Evolutionary conservation across 2,888 invertebrate species (phyloP).

Genomic region (Laspeyria flexula): DNA sequence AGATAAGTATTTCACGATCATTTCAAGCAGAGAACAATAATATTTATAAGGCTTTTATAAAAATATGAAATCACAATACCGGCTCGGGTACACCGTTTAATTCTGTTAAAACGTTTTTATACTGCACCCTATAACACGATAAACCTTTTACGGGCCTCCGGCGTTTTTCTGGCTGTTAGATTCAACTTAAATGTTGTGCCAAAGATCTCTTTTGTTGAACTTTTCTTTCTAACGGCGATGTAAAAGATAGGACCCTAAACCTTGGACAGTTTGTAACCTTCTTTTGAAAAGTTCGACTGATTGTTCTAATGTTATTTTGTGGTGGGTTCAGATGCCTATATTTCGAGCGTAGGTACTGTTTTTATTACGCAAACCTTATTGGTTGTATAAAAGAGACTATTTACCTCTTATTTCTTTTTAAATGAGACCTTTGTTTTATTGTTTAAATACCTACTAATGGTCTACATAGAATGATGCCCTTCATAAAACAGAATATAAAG

Average conservation of each 20-base stretch:
- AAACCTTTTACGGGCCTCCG: constrained; percentile 45
- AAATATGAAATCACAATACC: constrained; percentile 9
- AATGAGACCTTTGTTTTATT: too few species aligned
- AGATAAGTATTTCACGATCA: not conserved
- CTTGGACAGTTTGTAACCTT: constrained; percentile 30
- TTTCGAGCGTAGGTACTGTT: not conserved
- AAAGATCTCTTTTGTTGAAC: constrained; percentile 38
- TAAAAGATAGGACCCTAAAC: constrained; percentile 20
- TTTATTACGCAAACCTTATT: too few species aligned
- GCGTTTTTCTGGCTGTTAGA: constrained; percentile 37
- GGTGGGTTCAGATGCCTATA: not conserved
- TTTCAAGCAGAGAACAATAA: not conserved
- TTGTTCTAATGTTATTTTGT: constrained; percentile 22
- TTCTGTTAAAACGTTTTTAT: constrained; percentile 40
- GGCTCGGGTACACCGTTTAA: constrained; percentile 10
- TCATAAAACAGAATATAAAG: too few species aligned
- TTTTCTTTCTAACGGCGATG: constrained; percentile 36
- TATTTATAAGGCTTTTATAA: not conserved
- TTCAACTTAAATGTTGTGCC: constrained; percentile 40
- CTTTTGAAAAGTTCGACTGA: constrained; percentile 28
- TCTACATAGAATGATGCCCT: too few species aligned
- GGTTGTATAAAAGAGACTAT: too few species aligned
- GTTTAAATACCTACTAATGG: too few species aligned
- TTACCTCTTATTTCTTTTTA: too few species aligned
- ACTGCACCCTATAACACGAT: constrained; percentile 38